Base-by-base conservation (phyloP, 2,888 invertebrate genomes). In the Electrophaes corylata region DNA sequence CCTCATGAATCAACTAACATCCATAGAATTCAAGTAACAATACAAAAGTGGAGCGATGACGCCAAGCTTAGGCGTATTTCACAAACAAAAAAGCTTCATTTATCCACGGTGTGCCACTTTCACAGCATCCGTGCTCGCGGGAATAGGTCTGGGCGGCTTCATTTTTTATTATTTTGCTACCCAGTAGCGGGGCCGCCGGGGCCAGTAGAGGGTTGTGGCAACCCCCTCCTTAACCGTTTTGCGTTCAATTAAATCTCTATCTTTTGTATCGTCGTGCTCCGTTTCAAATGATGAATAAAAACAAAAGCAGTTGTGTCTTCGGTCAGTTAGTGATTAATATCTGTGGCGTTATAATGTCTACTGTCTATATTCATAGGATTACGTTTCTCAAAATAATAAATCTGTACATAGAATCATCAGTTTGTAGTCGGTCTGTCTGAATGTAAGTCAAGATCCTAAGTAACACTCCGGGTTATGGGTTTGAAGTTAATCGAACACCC, bases 71-170 rank as follows among this genome's bases (percentile, higher is more conserved):
- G 86, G 84, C 86, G 81, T 85, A 88, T 86, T 86, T 79, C 79
- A 81, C 85, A 88, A 87, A 90, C 87, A 91, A 89, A 88, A 90
- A 89, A 86, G 81, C 81, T 88, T 89, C 88, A 91, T 91, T 91
- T 90, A 89, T 90, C 86, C 88, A 84, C 85, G 80, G 85, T 83
- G 91, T 89, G 88, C 90, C 90, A 90, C 88, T 91, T 90, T 90
- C 91, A 89, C 86, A 84, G 90, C 86, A 86, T 89, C 89, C 90
- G 89, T 73, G 88, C 88, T 87, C 78, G 88, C 85, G 85, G 89
- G 80, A 84, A 83, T 83, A 79, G 81, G 75, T 74, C 73, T 72
- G 83, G 79, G 76, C 70, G 78, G 82, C 76, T 82, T 83, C 81
- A 83, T 84, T 89, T 88, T 69, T 91, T 90, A 87, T 89, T 85